Percentiles rank a stretch among this genome's conserved stretches.
Conservation (phyloP, 2,797 vertebrate genomes). For the Poecile montanus region DNA sequence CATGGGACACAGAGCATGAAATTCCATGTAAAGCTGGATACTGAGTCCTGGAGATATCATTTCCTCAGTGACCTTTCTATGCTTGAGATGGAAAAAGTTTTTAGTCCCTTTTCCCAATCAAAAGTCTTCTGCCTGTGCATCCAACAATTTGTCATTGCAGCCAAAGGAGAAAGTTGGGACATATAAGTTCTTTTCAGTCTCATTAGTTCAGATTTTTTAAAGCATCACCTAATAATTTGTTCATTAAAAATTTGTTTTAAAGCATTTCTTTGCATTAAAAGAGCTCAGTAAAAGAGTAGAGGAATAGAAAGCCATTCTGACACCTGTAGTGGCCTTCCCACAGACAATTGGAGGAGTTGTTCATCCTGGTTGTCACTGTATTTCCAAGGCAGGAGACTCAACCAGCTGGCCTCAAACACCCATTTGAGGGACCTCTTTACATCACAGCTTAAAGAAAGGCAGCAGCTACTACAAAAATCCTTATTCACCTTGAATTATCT, state of each 20-base stretch:
- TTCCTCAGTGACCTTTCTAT: background rate
- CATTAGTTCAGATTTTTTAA: background rate
- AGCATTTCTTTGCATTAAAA: background rate
- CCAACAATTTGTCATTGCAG: background rate
- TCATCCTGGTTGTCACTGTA: background rate
- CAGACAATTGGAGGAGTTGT: background rate
- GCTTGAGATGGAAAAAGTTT: background rate
- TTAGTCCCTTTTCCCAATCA: background rate
- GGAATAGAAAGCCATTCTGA: background rate
- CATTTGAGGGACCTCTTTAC: background rate
- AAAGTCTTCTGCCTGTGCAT: background rate
- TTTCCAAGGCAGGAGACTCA: background rate
- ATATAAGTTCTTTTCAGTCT: background rate
- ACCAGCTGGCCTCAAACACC: background rate
- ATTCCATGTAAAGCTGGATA: background rate
- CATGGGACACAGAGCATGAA: background rate
- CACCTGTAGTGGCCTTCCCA: background rate
- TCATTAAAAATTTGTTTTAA: background rate
- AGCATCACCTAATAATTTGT: background rate
- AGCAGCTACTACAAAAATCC: background rate
- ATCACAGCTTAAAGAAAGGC: accelerated
- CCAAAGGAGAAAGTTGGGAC: background rate
- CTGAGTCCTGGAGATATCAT: background rate
- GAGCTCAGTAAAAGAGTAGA: background rate
- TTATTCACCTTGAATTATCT: background rate